Percentiles rank a stretch among this genome's conserved stretches.
Evolutionary conservation across 2,113 vertebrate species (phyloP).

Genomic region (Ceyx cyanopectus): DNA sequence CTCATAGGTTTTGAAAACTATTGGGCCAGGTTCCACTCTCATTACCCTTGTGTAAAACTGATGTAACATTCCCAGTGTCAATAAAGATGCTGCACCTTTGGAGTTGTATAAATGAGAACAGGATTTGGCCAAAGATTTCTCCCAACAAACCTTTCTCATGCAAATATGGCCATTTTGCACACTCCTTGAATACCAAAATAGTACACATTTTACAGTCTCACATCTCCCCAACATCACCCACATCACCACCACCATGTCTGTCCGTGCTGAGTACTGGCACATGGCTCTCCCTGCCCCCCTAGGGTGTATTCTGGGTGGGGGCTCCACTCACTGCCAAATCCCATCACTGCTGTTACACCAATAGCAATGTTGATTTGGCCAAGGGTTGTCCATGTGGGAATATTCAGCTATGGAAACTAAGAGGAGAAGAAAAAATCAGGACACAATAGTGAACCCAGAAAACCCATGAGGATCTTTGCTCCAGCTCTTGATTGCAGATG

Average conservation of each 20-base stretch:
- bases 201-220: neutral
- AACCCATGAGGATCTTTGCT: neutral
- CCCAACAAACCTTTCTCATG: neutral
- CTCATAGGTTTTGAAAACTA: neutral
- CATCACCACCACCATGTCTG: neutral
- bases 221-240: neutral
- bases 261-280: accelerated
- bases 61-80: accelerated
- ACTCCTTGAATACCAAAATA: neutral
- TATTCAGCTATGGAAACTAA: neutral
- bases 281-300: accelerated
- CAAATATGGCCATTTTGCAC: neutral
- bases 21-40: neutral
- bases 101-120: neutral
- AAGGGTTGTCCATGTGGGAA: neutral
- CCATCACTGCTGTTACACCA: neutral
- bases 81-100: neutral
- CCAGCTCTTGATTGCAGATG: neutral
- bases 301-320: accelerated
- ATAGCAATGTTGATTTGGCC: accelerated
- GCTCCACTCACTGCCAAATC: accelerated
- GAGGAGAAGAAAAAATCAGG: neutral
- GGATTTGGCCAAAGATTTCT: neutral
- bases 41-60: neutral
- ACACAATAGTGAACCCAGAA: accelerated